Evolutionary conservation across 2,888 invertebrate species (phyloP).

Genomic region (Drosophila melanosoma): DNA sequence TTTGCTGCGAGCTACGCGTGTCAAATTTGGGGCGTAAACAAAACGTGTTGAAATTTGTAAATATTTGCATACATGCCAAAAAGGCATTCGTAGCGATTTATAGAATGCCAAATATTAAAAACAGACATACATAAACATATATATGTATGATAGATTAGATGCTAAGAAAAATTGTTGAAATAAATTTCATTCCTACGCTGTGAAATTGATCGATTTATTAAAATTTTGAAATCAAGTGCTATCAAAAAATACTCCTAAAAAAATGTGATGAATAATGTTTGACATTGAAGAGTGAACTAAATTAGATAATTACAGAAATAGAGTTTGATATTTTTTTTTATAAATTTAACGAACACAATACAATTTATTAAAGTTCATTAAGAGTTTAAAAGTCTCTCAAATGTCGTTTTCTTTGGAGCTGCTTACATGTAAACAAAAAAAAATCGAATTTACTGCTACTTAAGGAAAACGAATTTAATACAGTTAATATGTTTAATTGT

Average conservation of each 20-base stretch:
- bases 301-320: neutral
- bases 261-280: constrained; percentile 3
- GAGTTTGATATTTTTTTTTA: too few relatives aligned
- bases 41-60: constrained; percentile 65
- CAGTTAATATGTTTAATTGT: neutral
- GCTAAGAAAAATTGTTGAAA: constrained; percentile 12
- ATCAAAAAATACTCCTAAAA: neutral
- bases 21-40: constrained; percentile 60
- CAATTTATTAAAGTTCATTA: neutral
- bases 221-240: constrained; percentile 2
- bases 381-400: neutral
- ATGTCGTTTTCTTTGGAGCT: neutral
- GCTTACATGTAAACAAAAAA: neutral
- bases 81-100: constrained; percentile 29
- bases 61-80: constrained; percentile 58
- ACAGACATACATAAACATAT: neutral
- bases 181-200: constrained; percentile 14
- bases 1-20: constrained; percentile 37
- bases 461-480: neutral
- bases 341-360: neutral
- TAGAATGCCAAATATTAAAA: constrained; percentile 19
- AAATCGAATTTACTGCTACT: neutral
- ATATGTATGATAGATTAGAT: constrained; percentile 27
- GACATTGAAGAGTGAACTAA: neutral
- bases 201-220: constrained; percentile 6